Base-by-base conservation (phyloP, 2,888 invertebrate genomes). In the Pyrrhia umbra region DNA sequence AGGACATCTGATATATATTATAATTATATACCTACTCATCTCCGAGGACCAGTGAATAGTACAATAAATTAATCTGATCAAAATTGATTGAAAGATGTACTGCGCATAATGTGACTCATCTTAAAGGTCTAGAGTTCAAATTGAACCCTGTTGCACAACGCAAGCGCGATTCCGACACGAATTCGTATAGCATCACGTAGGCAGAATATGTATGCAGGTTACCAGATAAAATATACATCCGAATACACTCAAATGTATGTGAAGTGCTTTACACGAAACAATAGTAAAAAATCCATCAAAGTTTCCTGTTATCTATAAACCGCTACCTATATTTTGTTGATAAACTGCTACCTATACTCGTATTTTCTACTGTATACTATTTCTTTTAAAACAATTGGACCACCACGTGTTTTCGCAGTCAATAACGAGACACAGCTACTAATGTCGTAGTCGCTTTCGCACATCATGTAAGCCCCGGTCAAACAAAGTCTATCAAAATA, bases 121-220 rank as follows among this genome's bases (percentile, higher is more conserved):
- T 3, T 56, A 76, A 76, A 65, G 72, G 72, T 65, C 72, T 55
- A 34, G 10, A 76, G 72, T 76, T 73, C 77, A 73, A 16, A 20
- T 13, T 25, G 18, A 45, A 25, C 45, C 47, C 27, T 45, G 55
- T 45, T 71, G 58, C 59, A 71, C 43, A 40, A 60, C 66, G 72
- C 73, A 65, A 27, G 58, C 58, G 72, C 51, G 10, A 9, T 45
- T 16, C 25, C 0, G 6, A 10, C 21, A 18, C n/a, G n/a, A 45
- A 18, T 40, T 20, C 20, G 40, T 6, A 15, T 63, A 58, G 57
- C 64, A 51, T 58, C 64, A 75, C 16, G 49, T 13, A 45, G 1
- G 15, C 45, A 9, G 8, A 9, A 3, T 20, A 20, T 6, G 37
- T 15, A 2, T 39, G 27, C n/a, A 25, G 8, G 43, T 18, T 8